A percentile compares a stretch with the other conserved stretches of the same genome.
phyloP scores from a whole-genome alignment of 2,113 vertebrate species.

The Siphamia tubifer region DNA sequence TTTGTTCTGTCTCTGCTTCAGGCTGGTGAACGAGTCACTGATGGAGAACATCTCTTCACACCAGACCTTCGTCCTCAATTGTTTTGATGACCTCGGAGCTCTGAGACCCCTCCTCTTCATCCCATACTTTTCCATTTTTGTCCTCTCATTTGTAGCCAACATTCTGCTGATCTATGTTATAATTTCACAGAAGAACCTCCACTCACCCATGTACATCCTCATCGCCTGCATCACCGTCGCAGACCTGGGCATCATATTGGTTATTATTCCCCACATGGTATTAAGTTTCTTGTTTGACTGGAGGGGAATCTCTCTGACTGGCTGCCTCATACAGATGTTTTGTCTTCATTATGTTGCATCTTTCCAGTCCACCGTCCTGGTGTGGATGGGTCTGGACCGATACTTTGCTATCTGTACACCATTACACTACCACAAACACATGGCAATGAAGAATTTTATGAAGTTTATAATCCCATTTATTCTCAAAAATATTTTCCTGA shows the following conservation, averaged over 20 bases:
- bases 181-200: constrained; percentile 15
- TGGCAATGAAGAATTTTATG: not conserved
- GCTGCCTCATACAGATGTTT: constrained; percentile 39
- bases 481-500: not conserved
- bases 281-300: constrained; percentile 38
- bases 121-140: not conserved
- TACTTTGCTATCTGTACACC: constrained; percentile 51
- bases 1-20: too few relatives aligned
- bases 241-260: constrained; percentile 14
- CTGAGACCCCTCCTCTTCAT: constrained; percentile 37
- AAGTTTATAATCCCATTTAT: not conserved
- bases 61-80: not conserved
- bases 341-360: not conserved
- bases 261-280: constrained; percentile 37
- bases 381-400: constrained; percentile 44
- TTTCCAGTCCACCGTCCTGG: constrained; percentile 15
- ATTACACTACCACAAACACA: constrained; percentile 14
- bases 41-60: constrained; percentile 14
- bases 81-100: not conserved
- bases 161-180: constrained; percentile 36
- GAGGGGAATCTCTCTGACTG: constrained; percentile 30
- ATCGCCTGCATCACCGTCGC: constrained; percentile 19
- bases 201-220: constrained; percentile 47
- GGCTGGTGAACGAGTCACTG: too few relatives aligned
- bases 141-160: constrained; percentile 4